Evolutionary conservation across 2,888 invertebrate genomes (phyloP).

Genomic region (Dexiosoma caninum): DNA sequence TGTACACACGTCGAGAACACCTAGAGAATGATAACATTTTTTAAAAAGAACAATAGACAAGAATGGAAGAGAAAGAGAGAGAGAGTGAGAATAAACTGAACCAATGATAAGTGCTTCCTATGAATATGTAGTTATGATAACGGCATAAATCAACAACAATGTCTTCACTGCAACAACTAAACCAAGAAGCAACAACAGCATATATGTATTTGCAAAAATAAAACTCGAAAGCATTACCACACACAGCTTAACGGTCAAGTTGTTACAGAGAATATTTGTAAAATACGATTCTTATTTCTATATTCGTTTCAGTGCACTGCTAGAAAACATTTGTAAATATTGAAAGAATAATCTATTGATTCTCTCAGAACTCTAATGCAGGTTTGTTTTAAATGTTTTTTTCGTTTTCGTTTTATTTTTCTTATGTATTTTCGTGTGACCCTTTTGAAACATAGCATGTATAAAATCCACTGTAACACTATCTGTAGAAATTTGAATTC

Average conservation of each 20-base stretch:
- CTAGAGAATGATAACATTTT: slow-evolving; percentile 24
- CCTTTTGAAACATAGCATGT: no score
- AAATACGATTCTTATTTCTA: slow-evolving; percentile 24
- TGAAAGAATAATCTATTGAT: no score
- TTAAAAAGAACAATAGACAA: background rate
- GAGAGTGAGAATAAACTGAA: background rate
- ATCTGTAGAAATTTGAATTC: no score
- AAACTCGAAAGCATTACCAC: slow-evolving; percentile 60
- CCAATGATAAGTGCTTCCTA: slow-evolving; percentile 50
- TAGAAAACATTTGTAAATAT: background rate
- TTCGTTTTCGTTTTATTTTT: no score
- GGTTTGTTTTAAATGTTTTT: no score
- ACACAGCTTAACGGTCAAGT: slow-evolving; percentile 63
- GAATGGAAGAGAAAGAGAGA: background rate
- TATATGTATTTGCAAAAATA: slow-evolving; percentile 14
- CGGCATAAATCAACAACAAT: slow-evolving; percentile 54
- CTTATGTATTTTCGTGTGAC: no score
- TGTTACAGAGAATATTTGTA: slow-evolving; percentile 62
- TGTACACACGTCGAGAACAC: background rate
- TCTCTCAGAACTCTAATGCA: no score
- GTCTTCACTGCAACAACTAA: slow-evolving; percentile 9
- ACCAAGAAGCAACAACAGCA: slow-evolving; percentile 25
- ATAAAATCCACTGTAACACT: no score
- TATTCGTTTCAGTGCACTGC: slow-evolving; percentile 22
- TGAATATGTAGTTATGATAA: slow-evolving; percentile 58